These are phyloP conservation scores for Octodon degus DNA, from an alignment of 2,113 vertebrate genomes.

Conservation along the genomic window DNA sequence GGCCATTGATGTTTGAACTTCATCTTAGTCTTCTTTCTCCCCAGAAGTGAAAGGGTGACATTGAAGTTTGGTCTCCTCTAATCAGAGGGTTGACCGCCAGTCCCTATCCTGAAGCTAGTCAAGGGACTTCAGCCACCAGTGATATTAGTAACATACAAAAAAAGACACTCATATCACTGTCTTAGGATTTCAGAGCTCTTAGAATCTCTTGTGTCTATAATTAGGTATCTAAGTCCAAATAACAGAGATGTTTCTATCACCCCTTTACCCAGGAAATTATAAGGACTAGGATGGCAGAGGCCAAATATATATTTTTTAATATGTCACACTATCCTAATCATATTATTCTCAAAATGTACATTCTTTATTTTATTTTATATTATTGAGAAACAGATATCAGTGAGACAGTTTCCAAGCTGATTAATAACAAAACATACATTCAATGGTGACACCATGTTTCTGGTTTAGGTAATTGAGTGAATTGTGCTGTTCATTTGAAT, in stretches of 20 bases:
- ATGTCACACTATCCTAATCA: neutral
- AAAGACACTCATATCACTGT: neutral
- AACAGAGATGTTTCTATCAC: neutral
- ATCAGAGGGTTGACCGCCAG: neutral
- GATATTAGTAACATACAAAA: neutral
- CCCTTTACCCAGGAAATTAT: neutral
- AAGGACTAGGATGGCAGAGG: neutral
- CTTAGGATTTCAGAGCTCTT: neutral
- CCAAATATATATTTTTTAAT: neutral
- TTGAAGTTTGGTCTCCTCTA: neutral
- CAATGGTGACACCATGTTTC: neutral
- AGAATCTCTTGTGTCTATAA: neutral
- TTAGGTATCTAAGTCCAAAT: neutral
- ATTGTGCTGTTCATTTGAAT: neutral
- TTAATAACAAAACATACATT: neutral
- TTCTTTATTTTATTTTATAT: too few relatives aligned
- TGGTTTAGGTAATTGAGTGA: constrained; percentile 17
- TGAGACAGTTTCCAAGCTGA: too few relatives aligned
- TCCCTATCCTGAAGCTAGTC: neutral
- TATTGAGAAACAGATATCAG: too few relatives aligned
- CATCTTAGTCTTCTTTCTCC: neutral
- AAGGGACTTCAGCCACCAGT: neutral
- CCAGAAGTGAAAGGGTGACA: neutral
- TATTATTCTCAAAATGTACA: neutral
- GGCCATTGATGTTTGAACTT: neutral